Evolutionary conservation across 2,888 invertebrate species (phyloP).

Genomic region (Liopterus haemorrhoidalis): DNA sequence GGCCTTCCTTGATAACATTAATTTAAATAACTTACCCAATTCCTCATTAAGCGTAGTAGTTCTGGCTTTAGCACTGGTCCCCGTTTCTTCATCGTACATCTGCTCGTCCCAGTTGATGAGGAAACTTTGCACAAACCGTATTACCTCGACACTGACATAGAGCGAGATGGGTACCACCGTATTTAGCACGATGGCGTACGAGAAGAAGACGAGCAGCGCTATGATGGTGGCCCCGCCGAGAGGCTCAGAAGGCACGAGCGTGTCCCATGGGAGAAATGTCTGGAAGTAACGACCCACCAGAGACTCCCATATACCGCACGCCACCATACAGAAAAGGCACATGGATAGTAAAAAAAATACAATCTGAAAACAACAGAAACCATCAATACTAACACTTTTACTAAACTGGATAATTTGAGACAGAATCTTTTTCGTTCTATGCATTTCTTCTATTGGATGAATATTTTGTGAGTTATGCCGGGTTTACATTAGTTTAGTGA

Average conservation of each 20-base stretch:
- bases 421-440: too few relatives aligned
- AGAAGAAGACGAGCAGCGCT: constrained; percentile 95
- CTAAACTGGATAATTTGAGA: too few relatives aligned
- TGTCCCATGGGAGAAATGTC: constrained; percentile 91
- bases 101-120: constrained; percentile 98
- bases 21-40: constrained; percentile 54
- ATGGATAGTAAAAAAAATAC: constrained; percentile 95
- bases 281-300: constrained; percentile 85
- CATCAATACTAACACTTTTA: too few relatives aligned
- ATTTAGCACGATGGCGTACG: constrained; percentile 98
- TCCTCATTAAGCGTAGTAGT: constrained; percentile 99
- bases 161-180: constrained; percentile 99
- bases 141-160: constrained; percentile 94
- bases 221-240: constrained; percentile 84
- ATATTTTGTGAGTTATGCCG: too few relatives aligned
- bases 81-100: constrained; percentile 89
- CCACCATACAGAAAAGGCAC: constrained; percentile 96
- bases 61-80: constrained; percentile 88
- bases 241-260: constrained; percentile 78
- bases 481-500: too few relatives aligned
- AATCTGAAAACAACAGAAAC: constrained; percentile 63
- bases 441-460: too few relatives aligned
- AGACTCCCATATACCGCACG: constrained; percentile 97
- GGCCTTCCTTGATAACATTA: too few relatives aligned
- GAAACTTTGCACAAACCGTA: constrained; percentile 96